phyloP scores from a whole-genome alignment of 2,888 invertebrate genomes.

The Nephrotoma appendiculata region DNA sequence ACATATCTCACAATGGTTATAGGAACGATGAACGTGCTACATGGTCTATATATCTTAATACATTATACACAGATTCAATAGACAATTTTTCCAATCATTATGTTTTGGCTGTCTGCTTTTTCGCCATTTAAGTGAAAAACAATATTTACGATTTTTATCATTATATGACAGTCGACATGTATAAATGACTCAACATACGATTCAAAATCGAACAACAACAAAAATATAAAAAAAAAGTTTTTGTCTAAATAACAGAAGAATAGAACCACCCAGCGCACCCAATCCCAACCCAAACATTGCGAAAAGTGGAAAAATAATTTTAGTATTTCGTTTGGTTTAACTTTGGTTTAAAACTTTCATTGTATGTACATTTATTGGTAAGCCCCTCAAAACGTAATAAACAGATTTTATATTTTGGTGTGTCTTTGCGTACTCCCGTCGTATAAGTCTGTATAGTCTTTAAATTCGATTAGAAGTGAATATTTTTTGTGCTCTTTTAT shows the following conservation, averaged over 20 bases:
- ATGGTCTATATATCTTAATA: not conserved
- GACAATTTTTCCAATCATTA: not conserved
- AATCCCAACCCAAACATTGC: not conserved
- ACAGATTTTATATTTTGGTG: not conserved
- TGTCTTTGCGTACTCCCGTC: not conserved
- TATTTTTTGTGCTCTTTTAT: not conserved
- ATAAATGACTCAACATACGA: not conserved
- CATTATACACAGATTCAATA: not conserved
- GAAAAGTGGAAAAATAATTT: not conserved
- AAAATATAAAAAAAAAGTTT: not conserved
- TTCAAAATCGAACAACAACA: not conserved
- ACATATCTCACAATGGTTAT: not conserved
- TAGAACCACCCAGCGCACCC: not conserved
- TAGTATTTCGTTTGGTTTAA: not conserved
- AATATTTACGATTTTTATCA: not conserved
- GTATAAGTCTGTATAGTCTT: not conserved
- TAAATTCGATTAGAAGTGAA: not conserved
- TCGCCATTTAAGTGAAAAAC: not conserved
- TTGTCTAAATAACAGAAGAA: not conserved
- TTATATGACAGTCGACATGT: not conserved
- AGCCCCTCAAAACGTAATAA: not conserved
- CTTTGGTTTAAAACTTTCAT: not conserved
- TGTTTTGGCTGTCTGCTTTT: not conserved
- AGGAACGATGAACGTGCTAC: not conserved
- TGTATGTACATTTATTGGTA: not conserved